Evolutionary conservation across 2,888 invertebrate species (phyloP).

Genomic region (Scaptomyza polygonia): DNA sequence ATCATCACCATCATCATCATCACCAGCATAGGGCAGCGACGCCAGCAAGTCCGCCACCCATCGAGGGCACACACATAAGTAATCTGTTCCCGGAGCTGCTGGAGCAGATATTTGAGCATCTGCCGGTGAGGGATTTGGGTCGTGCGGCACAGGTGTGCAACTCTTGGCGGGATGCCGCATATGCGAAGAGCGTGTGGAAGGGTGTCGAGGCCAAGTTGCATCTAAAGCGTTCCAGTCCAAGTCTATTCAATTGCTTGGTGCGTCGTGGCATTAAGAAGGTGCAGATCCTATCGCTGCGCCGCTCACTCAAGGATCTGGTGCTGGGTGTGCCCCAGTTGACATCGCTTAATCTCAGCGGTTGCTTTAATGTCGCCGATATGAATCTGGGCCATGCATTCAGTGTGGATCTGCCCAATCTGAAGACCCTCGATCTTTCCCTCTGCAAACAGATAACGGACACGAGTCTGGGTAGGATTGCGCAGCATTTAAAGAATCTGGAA

Average conservation of each 20-base stretch:
- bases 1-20: slow-evolving; percentile 82
- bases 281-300: slow-evolving; percentile 93
- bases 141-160: slow-evolving; percentile 95
- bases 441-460: slow-evolving; percentile 98
- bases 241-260: slow-evolving; percentile 93
- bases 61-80: slow-evolving; percentile 90
- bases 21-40: slow-evolving; percentile 80
- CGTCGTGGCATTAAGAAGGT: slow-evolving; percentile 94
- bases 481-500: slow-evolving; percentile 93
- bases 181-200: slow-evolving; percentile 96
- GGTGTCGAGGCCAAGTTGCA: slow-evolving; percentile 96
- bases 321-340: slow-evolving; percentile 93
- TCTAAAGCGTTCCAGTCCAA: slow-evolving; percentile 91
- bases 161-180: slow-evolving; percentile 96
- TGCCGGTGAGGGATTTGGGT: slow-evolving; percentile 95
- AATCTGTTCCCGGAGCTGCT: slow-evolving; percentile 96
- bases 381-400: slow-evolving; percentile 93
- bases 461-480: slow-evolving; percentile 93
- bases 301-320: slow-evolving; percentile 93
- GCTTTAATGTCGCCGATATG: slow-evolving; percentile 95
- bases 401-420: slow-evolving; percentile 90
- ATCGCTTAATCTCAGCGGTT: slow-evolving; percentile 95
- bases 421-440: slow-evolving; percentile 93
- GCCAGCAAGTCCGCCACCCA: slow-evolving; percentile 85
- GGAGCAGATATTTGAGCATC: slow-evolving; percentile 94